Evolutionary conservation across 2,113 vertebrate genomes (phyloP), one percentile per base, ranked within the genome.

Genomic region (Antigone vipio): DNA sequence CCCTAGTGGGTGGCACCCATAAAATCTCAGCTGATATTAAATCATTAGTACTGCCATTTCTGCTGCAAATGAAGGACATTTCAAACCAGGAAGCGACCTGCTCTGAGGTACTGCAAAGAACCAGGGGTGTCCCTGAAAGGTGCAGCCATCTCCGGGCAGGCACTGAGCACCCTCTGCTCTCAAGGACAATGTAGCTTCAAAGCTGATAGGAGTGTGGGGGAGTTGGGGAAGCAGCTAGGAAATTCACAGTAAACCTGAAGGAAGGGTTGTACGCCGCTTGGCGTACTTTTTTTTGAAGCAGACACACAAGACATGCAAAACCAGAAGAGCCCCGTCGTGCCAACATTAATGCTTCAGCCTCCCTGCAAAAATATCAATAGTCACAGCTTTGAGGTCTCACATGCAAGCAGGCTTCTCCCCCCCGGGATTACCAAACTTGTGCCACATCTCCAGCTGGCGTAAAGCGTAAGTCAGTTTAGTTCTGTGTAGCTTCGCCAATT

Each of bases 291-390:
- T 73, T 96, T 82, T 52, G 23, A 92, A 79, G 47, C 55, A 85
- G 53, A 53, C 8, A 10, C 12, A 21, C 7, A 55, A 45, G 59
- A 63, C 30, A 23, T 14, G 40, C 19, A 71, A 84, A 89, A 63
- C 13, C 15, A 69, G 24, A 62, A 35, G 5, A 73, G 10, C 32
- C 11, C 2, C 1, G 0, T 13, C 2, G 1, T 63, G 24, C 26
- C 26, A 69, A 58, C 20, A 17, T 40, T 22, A 84, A 17, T 72
- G 89, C 47, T 90, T 73, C 32, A 71, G 35, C 44, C n/a, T 77
- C 38, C 17, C 20, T 77, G 67, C 8, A 64, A 45, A 75, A 44
- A 67, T 73, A 59, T 55, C 12, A 22, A 8, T 38, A 81, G 62
- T 53, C 32, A 32, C 9, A 92, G 55, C 13, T 90, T 74, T 76